phyloP scores from a whole-genome alignment of 92 coral and sea anemone species.

The Zoanthus gigantus region DNA sequence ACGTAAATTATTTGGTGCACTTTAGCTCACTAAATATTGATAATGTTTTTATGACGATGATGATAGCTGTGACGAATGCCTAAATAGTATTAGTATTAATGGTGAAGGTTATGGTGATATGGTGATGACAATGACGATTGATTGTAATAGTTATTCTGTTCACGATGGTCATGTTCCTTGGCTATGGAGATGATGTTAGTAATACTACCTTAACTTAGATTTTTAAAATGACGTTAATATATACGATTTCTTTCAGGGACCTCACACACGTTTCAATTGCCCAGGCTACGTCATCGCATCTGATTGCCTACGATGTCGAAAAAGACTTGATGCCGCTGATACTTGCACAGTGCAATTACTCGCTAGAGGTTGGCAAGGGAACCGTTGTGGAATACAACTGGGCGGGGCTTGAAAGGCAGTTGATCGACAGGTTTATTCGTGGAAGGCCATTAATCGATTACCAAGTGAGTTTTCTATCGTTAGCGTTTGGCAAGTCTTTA shows the following conservation, averaged over 20 bases:
- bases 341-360: constrained; percentile 86
- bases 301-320: constrained; percentile 79
- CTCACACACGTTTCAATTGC: constrained; percentile 61
- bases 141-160: too few relatives aligned
- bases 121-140: background rate
- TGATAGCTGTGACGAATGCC: background rate
- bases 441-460: constrained; percentile 75
- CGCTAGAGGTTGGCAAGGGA: constrained; percentile 85
- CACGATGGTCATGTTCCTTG: too few relatives aligned
- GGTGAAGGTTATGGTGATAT: background rate
- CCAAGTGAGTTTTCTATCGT: constrained; percentile 51
- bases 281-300: constrained; percentile 73
- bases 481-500: too few relatives aligned
- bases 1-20: too few relatives aligned
- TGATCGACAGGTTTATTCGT: constrained; percentile 90
- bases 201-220: too few relatives aligned
- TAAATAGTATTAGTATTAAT: background rate
- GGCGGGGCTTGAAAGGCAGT: constrained; percentile 84
- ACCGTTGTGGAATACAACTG: constrained; percentile 90
- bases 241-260: constrained; percentile 51
- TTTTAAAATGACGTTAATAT: background rate
- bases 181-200: too few relatives aligned
- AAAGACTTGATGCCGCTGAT: constrained; percentile 81
- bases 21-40: too few relatives aligned
- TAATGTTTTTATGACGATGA: background rate